phyloP scores from a whole-genome alignment of 2,113 vertebrate genomes.

The Neomonachus schauinslandi region DNA sequence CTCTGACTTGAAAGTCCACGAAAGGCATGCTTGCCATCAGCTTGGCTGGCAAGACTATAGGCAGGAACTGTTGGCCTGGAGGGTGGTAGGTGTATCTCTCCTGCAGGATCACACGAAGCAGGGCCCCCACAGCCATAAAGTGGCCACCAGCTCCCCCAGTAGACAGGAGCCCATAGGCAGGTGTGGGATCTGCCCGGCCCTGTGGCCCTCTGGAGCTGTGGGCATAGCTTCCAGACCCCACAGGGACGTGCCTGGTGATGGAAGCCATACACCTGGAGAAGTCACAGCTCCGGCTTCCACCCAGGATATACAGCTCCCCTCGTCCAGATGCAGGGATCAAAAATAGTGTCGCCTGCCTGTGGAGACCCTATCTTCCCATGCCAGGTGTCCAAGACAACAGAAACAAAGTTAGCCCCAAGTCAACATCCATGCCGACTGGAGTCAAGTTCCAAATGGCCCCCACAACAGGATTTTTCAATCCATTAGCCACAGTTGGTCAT shows the following conservation, averaged over 20 bases:
- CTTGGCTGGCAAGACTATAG: too few species aligned
- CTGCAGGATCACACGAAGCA: not conserved
- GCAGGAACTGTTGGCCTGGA: not conserved
- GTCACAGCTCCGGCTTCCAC: rapidly evolving
- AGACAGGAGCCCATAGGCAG: not conserved
- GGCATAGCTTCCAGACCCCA: not conserved
- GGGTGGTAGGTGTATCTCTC: rapidly evolving
- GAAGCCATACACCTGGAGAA: not conserved
- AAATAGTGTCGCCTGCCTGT: rapidly evolving
- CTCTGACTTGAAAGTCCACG: not conserved
- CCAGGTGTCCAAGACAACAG: not conserved
- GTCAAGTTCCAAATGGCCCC: not conserved
- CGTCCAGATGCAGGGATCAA: rapidly evolving
- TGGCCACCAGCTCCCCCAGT: not conserved
- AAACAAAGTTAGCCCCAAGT: not conserved
- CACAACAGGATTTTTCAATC: not conserved
- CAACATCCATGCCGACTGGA: not conserved
- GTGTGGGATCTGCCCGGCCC: not conserved
- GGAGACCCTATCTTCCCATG: not conserved
- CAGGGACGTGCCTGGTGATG: rapidly evolving
- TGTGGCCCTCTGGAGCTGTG: too few species aligned
- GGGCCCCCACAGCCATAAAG: rapidly evolving
- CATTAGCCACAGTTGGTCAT: not conserved
- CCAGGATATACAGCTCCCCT: rapidly evolving
- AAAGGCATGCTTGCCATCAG: rapidly evolving